A percentile compares a stretch with the other conserved stretches of the same genome.
These are phyloP conservation scores for Dorcus parallelipipedus DNA, from an alignment of 2,888 invertebrate genomes.

Conservation along the genomic window DNA sequence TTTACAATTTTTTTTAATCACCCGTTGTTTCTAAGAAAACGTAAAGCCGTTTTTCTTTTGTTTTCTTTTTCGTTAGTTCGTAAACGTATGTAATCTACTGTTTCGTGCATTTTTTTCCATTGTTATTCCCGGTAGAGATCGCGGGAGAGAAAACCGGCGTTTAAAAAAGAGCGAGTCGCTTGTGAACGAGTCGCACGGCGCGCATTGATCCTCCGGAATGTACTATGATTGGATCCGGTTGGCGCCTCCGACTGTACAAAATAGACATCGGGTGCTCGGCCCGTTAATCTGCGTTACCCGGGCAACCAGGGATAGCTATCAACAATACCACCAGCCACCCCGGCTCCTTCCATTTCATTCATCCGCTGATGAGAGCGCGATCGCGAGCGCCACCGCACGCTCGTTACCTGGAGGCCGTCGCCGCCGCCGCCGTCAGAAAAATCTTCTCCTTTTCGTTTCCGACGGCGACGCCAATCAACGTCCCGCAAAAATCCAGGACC, in stretches of 20 bases:
- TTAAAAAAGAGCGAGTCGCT: slow-evolving; percentile 7
- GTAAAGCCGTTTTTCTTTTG: too few species aligned
- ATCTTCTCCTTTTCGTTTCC: too few species aligned
- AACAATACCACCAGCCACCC: slow-evolving; percentile 39
- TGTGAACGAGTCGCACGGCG: slow-evolving; percentile 31
- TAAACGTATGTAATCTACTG: too few species aligned
- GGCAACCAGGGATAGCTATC: slow-evolving; percentile 52
- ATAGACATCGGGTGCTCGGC: slow-evolving; percentile 52
- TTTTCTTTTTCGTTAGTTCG: too few species aligned
- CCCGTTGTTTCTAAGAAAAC: too few species aligned
- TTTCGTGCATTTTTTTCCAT: too few species aligned
- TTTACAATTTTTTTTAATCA: too few species aligned
- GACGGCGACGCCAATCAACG: too few species aligned
- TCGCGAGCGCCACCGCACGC: neutral
- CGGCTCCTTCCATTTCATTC: slow-evolving; percentile 15
- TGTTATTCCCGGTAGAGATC: too few species aligned
- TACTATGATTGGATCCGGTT: slow-evolving; percentile 50
- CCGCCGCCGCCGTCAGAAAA: neutral
- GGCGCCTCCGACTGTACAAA: slow-evolving; percentile 46
- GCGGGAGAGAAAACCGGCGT: neutral
- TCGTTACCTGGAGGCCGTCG: neutral
- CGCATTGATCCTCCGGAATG: slow-evolving; percentile 32
- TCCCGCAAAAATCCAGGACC: too few species aligned
- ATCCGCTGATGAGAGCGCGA: slow-evolving; percentile 10
- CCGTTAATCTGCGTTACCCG: slow-evolving; percentile 51